A percentile compares a stretch with the other conserved stretches of the same genome.
Evolutionary conservation across 2,888 invertebrate species (phyloP).

Genomic region (Lamellibrachia columna): DNA sequence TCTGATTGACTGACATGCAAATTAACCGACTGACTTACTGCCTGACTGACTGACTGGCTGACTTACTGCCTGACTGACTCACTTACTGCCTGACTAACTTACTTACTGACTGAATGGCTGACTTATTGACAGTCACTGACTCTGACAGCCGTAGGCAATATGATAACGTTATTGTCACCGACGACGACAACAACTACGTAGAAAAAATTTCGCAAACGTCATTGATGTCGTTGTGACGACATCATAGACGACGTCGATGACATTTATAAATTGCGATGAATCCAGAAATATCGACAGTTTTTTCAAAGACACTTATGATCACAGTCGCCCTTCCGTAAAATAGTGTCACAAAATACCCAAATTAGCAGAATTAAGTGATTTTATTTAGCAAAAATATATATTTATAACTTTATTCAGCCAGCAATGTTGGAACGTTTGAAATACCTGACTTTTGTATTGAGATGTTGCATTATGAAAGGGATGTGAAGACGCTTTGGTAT

Average conservation of each 20-base stretch:
- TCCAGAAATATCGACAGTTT: background rate
- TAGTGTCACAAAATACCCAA: too few species aligned
- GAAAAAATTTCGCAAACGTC: background rate
- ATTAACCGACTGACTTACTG: background rate
- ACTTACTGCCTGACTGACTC: too few species aligned
- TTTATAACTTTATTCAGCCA: too few species aligned
- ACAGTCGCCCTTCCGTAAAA: too few species aligned
- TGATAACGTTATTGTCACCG: background rate
- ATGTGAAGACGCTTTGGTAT: too few species aligned
- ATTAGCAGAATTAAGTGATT: too few species aligned
- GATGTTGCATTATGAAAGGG: too few species aligned
- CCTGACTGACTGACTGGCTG: too few species aligned
- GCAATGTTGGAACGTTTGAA: too few species aligned
- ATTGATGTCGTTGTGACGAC: background rate
- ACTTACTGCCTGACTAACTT: background rate
- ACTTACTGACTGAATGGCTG: background rate
- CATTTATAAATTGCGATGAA: background rate
- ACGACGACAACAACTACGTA: background rate
- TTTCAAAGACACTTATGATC: too few species aligned
- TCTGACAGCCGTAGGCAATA: background rate
- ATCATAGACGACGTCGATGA: background rate
- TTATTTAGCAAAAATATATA: too few species aligned
- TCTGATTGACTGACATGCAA: background rate
- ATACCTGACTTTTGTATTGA: too few species aligned
- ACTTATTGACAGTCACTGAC: background rate